A percentile compares a stretch with the other conserved stretches of the same genome.
phyloP scores from a whole-genome alignment of 2,797 vertebrate species.

The Remorina albescens region DNA sequence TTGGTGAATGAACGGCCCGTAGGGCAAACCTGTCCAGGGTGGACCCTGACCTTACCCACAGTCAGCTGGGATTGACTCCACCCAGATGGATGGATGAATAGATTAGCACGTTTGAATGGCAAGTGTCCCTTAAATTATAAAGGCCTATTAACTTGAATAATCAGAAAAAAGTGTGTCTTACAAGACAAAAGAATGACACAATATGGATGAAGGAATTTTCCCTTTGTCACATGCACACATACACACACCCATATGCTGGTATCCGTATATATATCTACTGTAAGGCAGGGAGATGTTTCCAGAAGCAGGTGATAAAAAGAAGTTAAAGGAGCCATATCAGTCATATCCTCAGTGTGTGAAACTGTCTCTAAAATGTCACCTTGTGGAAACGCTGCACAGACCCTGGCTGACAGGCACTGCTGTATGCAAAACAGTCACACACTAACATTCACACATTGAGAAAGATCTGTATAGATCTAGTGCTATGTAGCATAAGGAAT shows the following conservation, averaged over 20 bases:
- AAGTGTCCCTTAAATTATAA: neutral
- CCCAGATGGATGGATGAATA: too few relatives aligned
- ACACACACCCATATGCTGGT: constrained; percentile 8
- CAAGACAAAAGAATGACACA: neutral
- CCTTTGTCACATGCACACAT: neutral
- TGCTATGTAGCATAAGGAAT: neutral
- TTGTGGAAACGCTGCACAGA: constrained; percentile 71
- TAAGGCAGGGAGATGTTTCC: constrained; percentile 42
- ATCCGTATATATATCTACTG: constrained; percentile 38
- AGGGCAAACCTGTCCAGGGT: too few relatives aligned
- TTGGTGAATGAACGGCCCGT: too few relatives aligned
- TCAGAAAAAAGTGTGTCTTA: neutral
- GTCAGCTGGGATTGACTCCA: too few relatives aligned
- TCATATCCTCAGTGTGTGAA: constrained; percentile 76
- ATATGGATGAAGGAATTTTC: neutral
- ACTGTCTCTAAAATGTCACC: constrained; percentile 81
- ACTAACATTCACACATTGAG: constrained; percentile 19
- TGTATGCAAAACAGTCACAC: constrained; percentile 10
- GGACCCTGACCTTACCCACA: too few relatives aligned
- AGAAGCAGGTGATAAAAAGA: constrained; percentile 69
- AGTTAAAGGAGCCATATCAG: constrained; percentile 66
- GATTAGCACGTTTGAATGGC: neutral
- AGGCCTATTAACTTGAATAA: too few relatives aligned
- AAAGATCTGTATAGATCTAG: neutral
- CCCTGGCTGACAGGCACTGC: constrained; percentile 39